A percentile compares a stretch with the other conserved stretches of the same genome.
Evolutionary conservation across 1,140 invertebrate species (phyloP).

Genomic region (Pollicipes pollicipes): DNA sequence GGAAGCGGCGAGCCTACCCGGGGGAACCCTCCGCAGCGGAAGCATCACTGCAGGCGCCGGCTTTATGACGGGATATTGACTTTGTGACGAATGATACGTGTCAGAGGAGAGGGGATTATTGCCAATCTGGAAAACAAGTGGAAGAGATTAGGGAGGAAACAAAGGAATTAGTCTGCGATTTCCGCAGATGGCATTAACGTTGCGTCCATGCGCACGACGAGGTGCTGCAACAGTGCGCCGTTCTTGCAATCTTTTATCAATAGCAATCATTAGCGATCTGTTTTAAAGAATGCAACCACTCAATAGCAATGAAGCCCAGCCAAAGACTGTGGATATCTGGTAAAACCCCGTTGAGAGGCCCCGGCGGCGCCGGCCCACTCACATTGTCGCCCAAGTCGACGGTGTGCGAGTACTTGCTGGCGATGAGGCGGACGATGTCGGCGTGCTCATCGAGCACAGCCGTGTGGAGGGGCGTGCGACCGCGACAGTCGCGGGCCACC

Average conservation of each 20-base stretch:
- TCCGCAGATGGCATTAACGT: constrained; percentile 5
- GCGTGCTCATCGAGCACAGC: constrained; percentile 61
- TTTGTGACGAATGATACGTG: neutral
- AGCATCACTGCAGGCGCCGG: no score
- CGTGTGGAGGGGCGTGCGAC: constrained; percentile 54
- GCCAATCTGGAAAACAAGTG: neutral
- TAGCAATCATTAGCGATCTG: neutral
- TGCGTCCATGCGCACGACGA: neutral
- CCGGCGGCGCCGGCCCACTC: constrained; percentile 32
- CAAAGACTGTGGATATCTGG: constrained; percentile 1
- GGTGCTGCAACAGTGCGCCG: neutral
- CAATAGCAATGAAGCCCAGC: neutral
- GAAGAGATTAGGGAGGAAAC: neutral
- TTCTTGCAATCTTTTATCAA: neutral
- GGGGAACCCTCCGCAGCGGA: no score
- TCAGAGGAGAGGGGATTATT: neutral
- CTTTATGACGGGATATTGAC: neutral
- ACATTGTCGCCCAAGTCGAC: constrained; percentile 67
- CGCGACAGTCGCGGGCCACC: constrained; percentile 46
- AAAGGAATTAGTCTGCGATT: neutral
- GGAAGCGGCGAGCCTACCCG: no score
- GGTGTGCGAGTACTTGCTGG: constrained; percentile 47
- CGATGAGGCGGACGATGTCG: constrained; percentile 52
- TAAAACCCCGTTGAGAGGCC: constrained; percentile 6
- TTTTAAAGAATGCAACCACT: no score